Evolutionary conservation across 2,888 invertebrate genomes (phyloP).

Genomic region (Pristionchus entomophagus): DNA sequence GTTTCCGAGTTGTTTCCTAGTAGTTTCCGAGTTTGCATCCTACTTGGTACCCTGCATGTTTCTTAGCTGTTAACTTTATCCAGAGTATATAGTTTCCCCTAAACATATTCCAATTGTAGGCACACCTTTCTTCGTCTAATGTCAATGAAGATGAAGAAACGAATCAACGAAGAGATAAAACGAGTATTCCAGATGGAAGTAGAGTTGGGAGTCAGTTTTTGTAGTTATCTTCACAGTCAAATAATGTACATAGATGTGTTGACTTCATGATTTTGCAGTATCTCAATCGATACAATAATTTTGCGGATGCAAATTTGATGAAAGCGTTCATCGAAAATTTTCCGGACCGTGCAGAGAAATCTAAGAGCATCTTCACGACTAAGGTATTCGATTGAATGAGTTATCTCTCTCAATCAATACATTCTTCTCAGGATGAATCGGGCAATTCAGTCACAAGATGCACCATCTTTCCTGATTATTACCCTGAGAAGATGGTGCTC

Average conservation of each 20-base stretch:
- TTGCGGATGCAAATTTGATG: background rate
- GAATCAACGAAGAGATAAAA: background rate
- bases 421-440: background rate
- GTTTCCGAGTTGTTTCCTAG: too few species aligned
- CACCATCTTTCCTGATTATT: background rate
- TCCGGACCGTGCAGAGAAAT: background rate
- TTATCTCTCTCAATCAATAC: background rate
- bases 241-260: too few species aligned
- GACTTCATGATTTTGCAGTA: background rate
- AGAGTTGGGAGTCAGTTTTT: background rate
- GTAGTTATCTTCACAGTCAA: background rate
- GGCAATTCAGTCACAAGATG: background rate
- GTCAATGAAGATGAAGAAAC: background rate
- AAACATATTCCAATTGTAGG: background rate
- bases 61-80: too few species aligned
- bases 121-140: background rate
- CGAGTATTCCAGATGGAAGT: constrained; percentile 9
- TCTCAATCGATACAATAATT: background rate
- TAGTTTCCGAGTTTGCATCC: too few species aligned
- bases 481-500: constrained; percentile 8
- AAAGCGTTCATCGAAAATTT: background rate
- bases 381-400: background rate
- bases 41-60: too few species aligned
- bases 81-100: too few species aligned
- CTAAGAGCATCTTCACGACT: background rate